These are phyloP conservation scores for Macropodus opercularis DNA, from an alignment of 2,797 vertebrate genomes.

Conservation along the genomic window DNA sequence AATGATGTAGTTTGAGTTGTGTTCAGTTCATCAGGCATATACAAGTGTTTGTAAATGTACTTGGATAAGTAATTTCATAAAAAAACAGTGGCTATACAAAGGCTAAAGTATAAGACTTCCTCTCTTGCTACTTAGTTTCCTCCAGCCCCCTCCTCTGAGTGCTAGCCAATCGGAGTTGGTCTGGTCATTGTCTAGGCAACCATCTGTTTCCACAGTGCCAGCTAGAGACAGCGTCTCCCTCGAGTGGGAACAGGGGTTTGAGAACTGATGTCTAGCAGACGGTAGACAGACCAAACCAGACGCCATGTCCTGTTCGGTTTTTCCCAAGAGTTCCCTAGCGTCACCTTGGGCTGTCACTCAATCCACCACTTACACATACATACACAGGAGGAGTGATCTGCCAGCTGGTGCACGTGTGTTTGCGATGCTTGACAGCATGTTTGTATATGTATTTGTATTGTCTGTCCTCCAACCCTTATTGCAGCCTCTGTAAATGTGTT, in stretches of 20 bases:
- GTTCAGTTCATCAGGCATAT: no score
- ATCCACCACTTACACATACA: conserved; percentile 27
- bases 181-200: conserved; percentile 67
- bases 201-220: conserved; percentile 68
- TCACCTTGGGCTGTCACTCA: conserved; percentile 74
- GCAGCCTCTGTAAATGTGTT: conserved; percentile 10
- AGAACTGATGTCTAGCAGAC: conserved; percentile 69
- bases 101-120: conserved; percentile 28
- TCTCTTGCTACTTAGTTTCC: conserved; percentile 21
- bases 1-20: conserved; percentile 16
- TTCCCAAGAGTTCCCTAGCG: conserved; percentile 50
- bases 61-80: no score
- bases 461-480: conserved; percentile 18
- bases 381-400: conserved; percentile 26
- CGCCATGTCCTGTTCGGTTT: conserved; percentile 63
- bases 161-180: conserved; percentile 33
- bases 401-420: conserved; percentile 58
- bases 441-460: conserved; percentile 41
- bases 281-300: conserved; percentile 71
- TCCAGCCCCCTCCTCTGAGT: conserved; percentile 28
- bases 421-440: conserved; percentile 39
- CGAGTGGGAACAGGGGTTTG: conserved; percentile 59
- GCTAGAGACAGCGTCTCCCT: conserved; percentile 63
- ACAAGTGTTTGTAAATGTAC: no score
- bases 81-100: no score